Base-by-base conservation (phyloP, 1,140 invertebrate genomes). In the Prorops nasuta region DNA sequence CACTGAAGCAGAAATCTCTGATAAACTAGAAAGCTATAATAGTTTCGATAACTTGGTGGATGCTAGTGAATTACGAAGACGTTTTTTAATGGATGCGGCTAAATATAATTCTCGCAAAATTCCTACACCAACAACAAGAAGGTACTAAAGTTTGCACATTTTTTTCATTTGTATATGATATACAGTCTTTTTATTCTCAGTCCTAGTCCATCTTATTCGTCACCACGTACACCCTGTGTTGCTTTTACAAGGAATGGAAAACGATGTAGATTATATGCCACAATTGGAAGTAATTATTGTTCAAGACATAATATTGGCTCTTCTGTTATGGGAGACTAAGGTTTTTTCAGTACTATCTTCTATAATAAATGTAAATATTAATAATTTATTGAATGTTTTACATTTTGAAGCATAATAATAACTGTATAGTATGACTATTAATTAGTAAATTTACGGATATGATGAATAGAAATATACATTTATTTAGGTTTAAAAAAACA, bases 241-340 rank as follows among this genome's bases (percentile, higher is more conserved):
- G 67, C 55, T 32, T 39, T 54, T 35, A 70, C 67, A 15, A 60
- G 53, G 54, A 63, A 32, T 22, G 69, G 68, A 20, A 64, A 47
- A 24, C 58, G 41, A 20, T 73, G 71, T 50, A 62, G 71, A 2
- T 19, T 49, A 12, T 15, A 34, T 3, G 37, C 63, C 2, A 46
- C 32, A n/a, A 37, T 15, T 6, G 68, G 64, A 3, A 39, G 37
- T 17, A 21, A 49, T 35, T 64, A 46, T 40, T 73, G 69, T 19
- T 21, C 17, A 1, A 65, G 49, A 22, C 69, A 73, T 38, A 34
- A 21, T 31, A 39, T 14, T 2, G 56, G 58, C 3, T 48, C 40
- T 4, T 67, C 61, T 67, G n/a, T 31, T 3, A 43, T 35, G 4
- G 42, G 17, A 24, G 21, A 49, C 10, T 51, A 22, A 48, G 16